Evolutionary conservation across 2,888 invertebrate genomes (phyloP), one percentile per base, ranked within the genome.

Genomic region (Stenodema calcarata): DNA sequence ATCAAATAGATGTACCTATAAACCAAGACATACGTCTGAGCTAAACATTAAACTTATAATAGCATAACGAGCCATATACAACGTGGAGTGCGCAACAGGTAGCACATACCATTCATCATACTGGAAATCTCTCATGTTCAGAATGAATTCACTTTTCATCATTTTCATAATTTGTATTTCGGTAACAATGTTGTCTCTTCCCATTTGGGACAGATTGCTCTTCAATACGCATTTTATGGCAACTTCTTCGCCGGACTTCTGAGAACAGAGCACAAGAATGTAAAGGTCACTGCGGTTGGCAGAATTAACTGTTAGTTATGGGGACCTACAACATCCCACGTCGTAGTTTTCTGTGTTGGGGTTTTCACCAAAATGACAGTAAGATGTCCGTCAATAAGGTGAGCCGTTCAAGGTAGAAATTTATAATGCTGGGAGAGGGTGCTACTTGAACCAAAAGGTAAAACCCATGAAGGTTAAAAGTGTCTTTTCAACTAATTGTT

Each of bases 151-250:
- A 91, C 97, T 96, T 27, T 94, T 94, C 0, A 97, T 92, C 0
- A 88, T 54, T 90, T 97, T 96, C 89, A 97, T 91, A 27, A 97
- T 92, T 47, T 94, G 92, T 50, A 97, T 97, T 92, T 97, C 97
- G 0, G 95, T 95, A 76, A 97, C 93, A 27, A 97, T 92, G 91
- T 96, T 96, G 90, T 97, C 96, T 9, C 95, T 93, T 0, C 96
- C 95, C 0, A 94, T 92, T 86, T 94, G 94, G 0, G 95, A 95
- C 69, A 97, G 92, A 6, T 94, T 93, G 0, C 93, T 93, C 90
- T 95, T 95, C 90, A 95, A 93, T 75, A 97, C 94, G 90, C 96
- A 96, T 92, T 97, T 97, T 78, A 97, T 93, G 0, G 97, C 97
- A 79, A 96, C 95, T 75, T 93, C 93, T 82, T 87, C 87, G 11